Conservation (phyloP, 53 echinoderm and acorn worm genomes). For the Apostichopus leukothele region DNA sequence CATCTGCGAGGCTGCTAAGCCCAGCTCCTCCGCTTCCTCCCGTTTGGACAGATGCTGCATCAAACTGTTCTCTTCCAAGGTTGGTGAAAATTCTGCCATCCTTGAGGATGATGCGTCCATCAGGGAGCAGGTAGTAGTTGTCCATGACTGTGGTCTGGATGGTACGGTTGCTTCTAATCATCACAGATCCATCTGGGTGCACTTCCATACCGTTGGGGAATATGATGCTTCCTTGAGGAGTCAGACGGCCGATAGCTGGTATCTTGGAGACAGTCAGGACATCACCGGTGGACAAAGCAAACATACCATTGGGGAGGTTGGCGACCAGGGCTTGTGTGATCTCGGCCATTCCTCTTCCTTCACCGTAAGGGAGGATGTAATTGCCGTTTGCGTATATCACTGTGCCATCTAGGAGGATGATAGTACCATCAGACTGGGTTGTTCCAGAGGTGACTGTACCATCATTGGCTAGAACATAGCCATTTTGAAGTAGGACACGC, state of each 20-base stretch:
- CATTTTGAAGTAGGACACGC: constrained; percentile 8
- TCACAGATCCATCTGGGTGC: neutral
- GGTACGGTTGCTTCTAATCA: neutral
- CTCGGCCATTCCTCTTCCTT: constrained; percentile 25
- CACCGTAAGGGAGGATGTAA: constrained; percentile 18
- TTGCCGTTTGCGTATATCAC: constrained; percentile 29
- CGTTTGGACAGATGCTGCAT: neutral
- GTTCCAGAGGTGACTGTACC: constrained; percentile 25
- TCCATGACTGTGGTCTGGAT: constrained; percentile 31
- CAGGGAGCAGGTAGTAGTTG: constrained; percentile 3
- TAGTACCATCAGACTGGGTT: neutral
- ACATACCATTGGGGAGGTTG: neutral
- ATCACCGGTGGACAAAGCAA: constrained; percentile 22
- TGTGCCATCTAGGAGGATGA: constrained; percentile 42
- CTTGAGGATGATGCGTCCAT: constrained; percentile 17
- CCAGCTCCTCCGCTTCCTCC: neutral
- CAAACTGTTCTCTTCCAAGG: constrained; percentile 20
- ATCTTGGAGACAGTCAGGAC: constrained; percentile 2
- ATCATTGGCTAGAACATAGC: constrained; percentile 28
- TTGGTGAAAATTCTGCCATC: constrained; percentile 22
- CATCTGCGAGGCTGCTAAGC: neutral
- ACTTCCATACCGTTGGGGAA: constrained; percentile 39
- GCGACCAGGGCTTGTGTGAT: neutral
- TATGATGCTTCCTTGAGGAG: neutral
- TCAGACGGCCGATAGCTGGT: constrained; percentile 26